phyloP scores from a whole-genome alignment of 2,113 vertebrate species.

The Scalopus aquaticus region DNA sequence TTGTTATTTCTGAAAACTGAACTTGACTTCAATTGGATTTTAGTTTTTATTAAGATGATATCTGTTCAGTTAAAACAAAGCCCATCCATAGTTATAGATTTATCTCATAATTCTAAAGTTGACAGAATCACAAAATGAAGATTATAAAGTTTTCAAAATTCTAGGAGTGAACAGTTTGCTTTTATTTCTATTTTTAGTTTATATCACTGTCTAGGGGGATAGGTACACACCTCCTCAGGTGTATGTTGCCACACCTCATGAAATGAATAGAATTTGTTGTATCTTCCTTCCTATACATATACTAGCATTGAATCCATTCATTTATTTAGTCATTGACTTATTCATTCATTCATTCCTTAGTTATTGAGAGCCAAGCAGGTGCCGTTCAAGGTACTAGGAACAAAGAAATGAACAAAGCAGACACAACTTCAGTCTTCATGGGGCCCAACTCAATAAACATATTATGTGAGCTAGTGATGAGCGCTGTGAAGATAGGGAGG shows the following conservation, averaged over 20 bases:
- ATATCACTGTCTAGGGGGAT: not conserved
- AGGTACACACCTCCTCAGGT: no score
- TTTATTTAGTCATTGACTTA: not conserved
- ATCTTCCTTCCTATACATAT: not conserved
- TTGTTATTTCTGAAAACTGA: not conserved
- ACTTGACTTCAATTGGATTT: not conserved
- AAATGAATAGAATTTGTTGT: not conserved
- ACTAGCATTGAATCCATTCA: not conserved
- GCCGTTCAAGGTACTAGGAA: not conserved
- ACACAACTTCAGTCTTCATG: not conserved
- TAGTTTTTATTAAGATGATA: slow-evolving; percentile 19
- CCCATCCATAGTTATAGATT: not conserved
- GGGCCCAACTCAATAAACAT: not conserved
- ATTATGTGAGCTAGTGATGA: not conserved
- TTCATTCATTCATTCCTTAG: not conserved
- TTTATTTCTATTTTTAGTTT: not conserved
- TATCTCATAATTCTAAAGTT: slow-evolving; percentile 37
- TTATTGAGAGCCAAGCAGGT: slow-evolving; percentile 10
- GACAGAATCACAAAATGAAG: slow-evolving; percentile 19
- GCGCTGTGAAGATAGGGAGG: not conserved
- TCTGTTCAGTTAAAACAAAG: slow-evolving; percentile 17
- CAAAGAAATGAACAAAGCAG: slow-evolving; percentile 2
- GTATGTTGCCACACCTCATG: no score
- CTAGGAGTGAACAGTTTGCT: not conserved
- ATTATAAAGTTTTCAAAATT: not conserved